Percentiles rank a stretch among this genome's conserved stretches.
Conservation (phyloP, 2,113 vertebrate genomes). For the Rhagologus leucostigma region DNA sequence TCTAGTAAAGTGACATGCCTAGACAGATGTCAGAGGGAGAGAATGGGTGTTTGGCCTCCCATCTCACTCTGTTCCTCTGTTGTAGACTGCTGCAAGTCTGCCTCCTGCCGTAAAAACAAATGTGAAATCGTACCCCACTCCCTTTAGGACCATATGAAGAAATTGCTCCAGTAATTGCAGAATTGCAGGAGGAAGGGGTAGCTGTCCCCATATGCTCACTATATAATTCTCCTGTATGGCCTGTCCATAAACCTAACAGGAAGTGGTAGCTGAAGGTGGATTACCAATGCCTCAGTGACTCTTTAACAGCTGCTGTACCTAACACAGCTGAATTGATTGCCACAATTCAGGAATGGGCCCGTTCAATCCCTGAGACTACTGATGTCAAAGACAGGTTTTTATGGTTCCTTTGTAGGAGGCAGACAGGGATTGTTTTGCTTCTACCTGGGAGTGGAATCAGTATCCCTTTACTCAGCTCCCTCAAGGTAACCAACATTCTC, state of each 20-base stretch:
- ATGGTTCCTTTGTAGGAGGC: not conserved
- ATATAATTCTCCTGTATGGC: not conserved
- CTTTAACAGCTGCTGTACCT: not conserved
- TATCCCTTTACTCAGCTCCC: not conserved
- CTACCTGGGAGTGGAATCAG: not conserved
- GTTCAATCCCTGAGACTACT: not conserved
- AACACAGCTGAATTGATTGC: not conserved
- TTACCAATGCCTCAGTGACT: rapidly evolving
- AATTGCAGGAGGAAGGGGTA: not conserved
- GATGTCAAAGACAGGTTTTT: not conserved
- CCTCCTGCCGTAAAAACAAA: not conserved
- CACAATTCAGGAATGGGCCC: not conserved
- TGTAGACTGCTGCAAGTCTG: not conserved
- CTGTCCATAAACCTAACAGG: not conserved
- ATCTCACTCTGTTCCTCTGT: not conserved
- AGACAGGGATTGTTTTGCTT: not conserved
- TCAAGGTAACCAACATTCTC: not conserved
- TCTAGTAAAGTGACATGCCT: not conserved
- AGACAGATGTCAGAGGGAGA: not conserved
- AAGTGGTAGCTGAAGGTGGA: too few species aligned
- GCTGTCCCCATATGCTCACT: not conserved
- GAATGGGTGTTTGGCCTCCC: not conserved
- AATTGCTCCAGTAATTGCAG: not conserved
- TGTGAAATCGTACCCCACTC: not conserved
- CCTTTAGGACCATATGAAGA: rapidly evolving